These are phyloP conservation scores for Gymnobelideus leadbeateri DNA, from an alignment of 2,113 vertebrate species.

Conservation along the genomic window DNA sequence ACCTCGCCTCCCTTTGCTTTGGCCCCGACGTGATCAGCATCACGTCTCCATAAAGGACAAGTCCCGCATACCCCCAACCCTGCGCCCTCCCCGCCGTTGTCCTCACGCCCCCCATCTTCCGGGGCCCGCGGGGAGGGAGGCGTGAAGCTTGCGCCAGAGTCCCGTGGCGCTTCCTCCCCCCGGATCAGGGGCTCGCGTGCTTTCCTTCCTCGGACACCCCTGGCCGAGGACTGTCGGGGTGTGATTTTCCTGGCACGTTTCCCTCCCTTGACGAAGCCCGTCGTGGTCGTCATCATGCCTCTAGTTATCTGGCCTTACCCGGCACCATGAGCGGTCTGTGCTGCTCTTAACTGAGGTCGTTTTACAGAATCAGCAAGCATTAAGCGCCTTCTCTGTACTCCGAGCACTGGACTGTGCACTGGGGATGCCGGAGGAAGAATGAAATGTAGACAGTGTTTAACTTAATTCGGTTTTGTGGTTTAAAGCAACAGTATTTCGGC, in stretches of 20 bases:
- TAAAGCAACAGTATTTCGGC: not conserved
- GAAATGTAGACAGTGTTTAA: not conserved
- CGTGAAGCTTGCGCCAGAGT: not conserved
- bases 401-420: not conserved
- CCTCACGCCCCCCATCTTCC: not conserved
- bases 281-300: not conserved
- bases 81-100: no score
- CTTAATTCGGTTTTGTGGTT: not conserved
- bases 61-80: not conserved
- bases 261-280: not conserved
- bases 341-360: not conserved
- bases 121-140: not conserved
- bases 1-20: no score
- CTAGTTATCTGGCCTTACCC: no score
- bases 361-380: not conserved
- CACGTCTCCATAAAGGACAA: no score
- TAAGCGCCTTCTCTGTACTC: not conserved
- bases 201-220: not conserved
- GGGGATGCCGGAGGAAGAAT: not conserved
- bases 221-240: not conserved
- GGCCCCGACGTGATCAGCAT: not conserved
- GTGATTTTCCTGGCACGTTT: no score
- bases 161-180: not conserved
- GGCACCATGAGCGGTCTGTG: not conserved
- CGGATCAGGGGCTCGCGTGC: no score